Base-by-base conservation (phyloP, 2,888 invertebrate genomes). In the Holacanthella duospinosa region DNA sequence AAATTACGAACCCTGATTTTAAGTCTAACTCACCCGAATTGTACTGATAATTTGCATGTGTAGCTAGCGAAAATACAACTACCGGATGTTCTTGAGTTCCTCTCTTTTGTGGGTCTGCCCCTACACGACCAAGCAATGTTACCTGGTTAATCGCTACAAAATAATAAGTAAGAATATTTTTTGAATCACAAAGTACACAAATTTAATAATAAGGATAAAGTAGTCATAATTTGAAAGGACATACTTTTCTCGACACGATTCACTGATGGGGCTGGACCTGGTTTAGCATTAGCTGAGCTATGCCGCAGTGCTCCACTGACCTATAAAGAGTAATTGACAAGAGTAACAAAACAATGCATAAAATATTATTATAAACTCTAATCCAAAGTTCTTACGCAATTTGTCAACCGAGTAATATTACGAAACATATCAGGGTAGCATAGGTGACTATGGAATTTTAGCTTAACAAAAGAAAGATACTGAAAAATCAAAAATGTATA, bases 11-110 rank as follows among this genome's bases (percentile, higher is more conserved):
- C 36, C 6, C 9, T 36, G 16, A 36, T 36, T 12, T 36, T 36
- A 36, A 36, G 36, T 12, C 36, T 12, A 16, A 36, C 36, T 16
- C 73, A 80, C 80, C 79, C 66, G 75, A 75, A 0, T 77, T 77
- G 70, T 78, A 81, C 77, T 86, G 87, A 77, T 89, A 93, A 76
- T 88, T 89, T 53, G 84, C 84, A 75, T 93, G 91, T 27, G 94
- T 95, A 2, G 94, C 94, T 60, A 95, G 74, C 0, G 93, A 89
- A 78, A 95, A 94, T 70, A 89, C 84, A 29, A 90, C 84, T 27
- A 93, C 89, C 1, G 93, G 93, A 77, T 89, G 90, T 65, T 87
- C 83, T 59, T 85, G 83, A 1, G 82, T 82, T 1, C 94, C 94
- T 70, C 91, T 84, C 75, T 86, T 84, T 76, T 92, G 89, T 1